Base-by-base conservation (phyloP, 2,797 vertebrate species). In the Pipistrellus kuhlii region DNA sequence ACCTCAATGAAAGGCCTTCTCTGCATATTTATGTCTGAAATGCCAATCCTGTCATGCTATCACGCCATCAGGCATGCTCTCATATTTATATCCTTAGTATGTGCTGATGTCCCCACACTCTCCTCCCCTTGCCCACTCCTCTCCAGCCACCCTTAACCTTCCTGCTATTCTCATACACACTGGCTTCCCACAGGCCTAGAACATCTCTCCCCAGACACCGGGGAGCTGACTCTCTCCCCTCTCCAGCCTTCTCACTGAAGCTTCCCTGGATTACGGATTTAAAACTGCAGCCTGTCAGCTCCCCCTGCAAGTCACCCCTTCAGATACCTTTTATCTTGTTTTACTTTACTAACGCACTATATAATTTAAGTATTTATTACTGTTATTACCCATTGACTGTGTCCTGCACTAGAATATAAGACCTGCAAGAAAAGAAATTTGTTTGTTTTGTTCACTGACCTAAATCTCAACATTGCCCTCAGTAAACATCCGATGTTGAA, bases 311-410 rank as follows among this genome's bases (percentile, higher is more conserved):
- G 44, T 64, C 51, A 75, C 3, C 38, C n/a, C 27, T 78, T 30
- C 55, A 10, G 30, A 62, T 46, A 32, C 10, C 38, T 62, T 78
- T 59, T 41, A 82, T 27, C 53, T 64, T 66, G 15, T 73, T 85
- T 32, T 81, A 3, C 13, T 90, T 95, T 20, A 64, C 18, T 11
- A 53, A 51, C 6, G 76, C 21, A 38, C 30, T 59, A 41, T 14
- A 13, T n/a, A 66, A 69, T 20, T 62, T 27, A 55, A 3, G 6
- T 15, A 44, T 75, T 57, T 87, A 57, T 59, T 82, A 27, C 48
- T n/a, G 15, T 90, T 62, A 77, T 10, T 72, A 30, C 41, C 86
- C 93, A 69, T 55, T 27, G 57, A 38, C 85, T 88, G 41, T 78
- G 69, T 80, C 51, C 66, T 53, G 21, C 7, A 83, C 32, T 64